A percentile compares a stretch with the other conserved stretches of the same genome.
These are phyloP conservation scores for Botrylloides violaceus DNA, from an alignment of 23 tunicate genomes.

Conservation along the genomic window DNA sequence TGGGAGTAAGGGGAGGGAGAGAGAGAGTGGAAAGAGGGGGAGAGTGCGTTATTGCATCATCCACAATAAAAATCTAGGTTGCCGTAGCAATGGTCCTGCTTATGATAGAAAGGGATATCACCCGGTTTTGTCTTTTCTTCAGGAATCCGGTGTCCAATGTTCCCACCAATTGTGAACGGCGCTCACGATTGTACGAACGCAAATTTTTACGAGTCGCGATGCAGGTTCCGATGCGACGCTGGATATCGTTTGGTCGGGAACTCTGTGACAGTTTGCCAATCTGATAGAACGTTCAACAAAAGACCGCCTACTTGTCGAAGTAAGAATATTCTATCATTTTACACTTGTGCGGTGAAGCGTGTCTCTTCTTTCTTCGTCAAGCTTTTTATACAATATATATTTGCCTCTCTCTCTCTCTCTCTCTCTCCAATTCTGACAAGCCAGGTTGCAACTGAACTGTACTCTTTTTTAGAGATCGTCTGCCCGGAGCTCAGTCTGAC, in stretches of 20 bases:
- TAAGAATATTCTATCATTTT: slow-evolving; percentile 13
- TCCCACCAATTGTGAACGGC: slow-evolving; percentile 16
- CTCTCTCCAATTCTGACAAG: no score
- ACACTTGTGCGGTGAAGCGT: no score
- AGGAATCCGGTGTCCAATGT: slow-evolving; percentile 49
- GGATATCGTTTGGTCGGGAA: slow-evolving; percentile 11
- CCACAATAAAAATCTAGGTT: no score
- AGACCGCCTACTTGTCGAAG: slow-evolving; percentile 40
- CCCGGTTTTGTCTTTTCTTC: background rate
- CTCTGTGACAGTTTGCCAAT: slow-evolving; percentile 16
- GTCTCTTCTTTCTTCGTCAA: no score
- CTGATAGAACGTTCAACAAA: slow-evolving; percentile 34
- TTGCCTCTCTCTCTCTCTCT: no score
- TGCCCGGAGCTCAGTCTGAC: slow-evolving; percentile 43
- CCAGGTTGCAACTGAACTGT: no score
- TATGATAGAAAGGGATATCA: no score
- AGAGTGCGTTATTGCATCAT: no score
- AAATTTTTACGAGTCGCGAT: slow-evolving; percentile 15
- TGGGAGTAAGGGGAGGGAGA: no score
- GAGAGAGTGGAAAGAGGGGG: no score
- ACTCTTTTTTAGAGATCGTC: slow-evolving; percentile 23
- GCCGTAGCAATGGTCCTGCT: no score
- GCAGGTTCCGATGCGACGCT: slow-evolving; percentile 14
- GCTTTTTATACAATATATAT: no score
- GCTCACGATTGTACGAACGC: slow-evolving; percentile 14